These are phyloP conservation scores for Merops nubicus DNA, from an alignment of 2,113 vertebrate species.

Conservation along the genomic window DNA sequence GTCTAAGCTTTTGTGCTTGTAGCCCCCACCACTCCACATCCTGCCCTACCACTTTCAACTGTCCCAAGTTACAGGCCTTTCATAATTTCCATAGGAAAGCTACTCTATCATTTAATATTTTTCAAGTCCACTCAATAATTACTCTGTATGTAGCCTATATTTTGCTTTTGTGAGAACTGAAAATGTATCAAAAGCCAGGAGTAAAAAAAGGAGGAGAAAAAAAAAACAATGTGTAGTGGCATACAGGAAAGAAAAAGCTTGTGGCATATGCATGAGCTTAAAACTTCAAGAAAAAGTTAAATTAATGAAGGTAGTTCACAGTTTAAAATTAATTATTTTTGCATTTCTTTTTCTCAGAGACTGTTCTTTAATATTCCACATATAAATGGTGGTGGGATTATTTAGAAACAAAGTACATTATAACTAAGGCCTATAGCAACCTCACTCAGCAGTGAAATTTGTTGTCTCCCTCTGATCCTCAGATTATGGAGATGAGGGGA, in stretches of 20 bases:
- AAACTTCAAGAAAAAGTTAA: slow-evolving; percentile 52
- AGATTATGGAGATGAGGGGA: slow-evolving; percentile 85
- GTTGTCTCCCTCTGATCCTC: slow-evolving; percentile 82
- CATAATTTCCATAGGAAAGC: not conserved
- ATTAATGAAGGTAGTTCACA: slow-evolving; percentile 44
- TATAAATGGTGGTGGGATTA: slow-evolving; percentile 60
- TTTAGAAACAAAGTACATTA: slow-evolving; percentile 59
- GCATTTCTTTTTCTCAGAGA: slow-evolving; percentile 11
- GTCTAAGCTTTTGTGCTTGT: not conserved
- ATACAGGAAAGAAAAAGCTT: not conserved
- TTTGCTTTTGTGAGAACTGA: not conserved
- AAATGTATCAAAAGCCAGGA: not conserved
- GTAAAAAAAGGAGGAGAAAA: not conserved
- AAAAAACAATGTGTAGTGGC: not conserved
- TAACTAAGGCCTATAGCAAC: slow-evolving; percentile 72
- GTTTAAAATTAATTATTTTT: slow-evolving; percentile 51
- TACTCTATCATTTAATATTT: not conserved
- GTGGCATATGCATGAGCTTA: slow-evolving; percentile 39
- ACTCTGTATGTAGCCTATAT: not conserved
- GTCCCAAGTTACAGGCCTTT: not conserved
- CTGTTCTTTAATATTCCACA: slow-evolving; percentile 40
- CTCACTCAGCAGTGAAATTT: slow-evolving; percentile 76
- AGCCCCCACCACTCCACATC: not conserved
- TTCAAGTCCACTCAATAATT: not conserved
- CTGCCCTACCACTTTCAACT: not conserved